phyloP scores from a whole-genome alignment of 2,113 vertebrate genomes.

The Tiliqua scincoides region DNA sequence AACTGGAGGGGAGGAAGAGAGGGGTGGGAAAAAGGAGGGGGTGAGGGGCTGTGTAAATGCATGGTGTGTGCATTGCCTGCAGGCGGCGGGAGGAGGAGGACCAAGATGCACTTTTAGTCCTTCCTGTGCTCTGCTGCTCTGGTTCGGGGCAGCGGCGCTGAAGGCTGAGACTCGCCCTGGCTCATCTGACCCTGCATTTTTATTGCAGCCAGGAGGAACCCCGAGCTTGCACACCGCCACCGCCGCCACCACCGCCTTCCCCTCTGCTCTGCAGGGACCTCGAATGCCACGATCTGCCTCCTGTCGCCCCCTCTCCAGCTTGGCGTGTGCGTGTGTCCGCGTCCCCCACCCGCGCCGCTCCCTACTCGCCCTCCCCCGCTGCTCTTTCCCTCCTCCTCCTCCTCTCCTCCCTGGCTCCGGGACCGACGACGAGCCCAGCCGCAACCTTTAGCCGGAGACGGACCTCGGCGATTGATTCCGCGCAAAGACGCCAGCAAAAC shows the following conservation, averaged over 20 bases:
- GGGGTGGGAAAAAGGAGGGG: constrained; percentile 13
- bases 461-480: constrained; percentile 80
- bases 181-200: constrained; percentile 91
- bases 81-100: constrained; percentile 64
- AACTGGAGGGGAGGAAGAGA: constrained; percentile 42
- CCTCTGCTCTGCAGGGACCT: constrained; percentile 77
- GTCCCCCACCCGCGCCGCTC: constrained; percentile 44
- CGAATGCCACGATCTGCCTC: constrained; percentile 77
- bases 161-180: constrained; percentile 79
- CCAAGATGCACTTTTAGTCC: constrained; percentile 78
- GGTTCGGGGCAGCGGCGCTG: constrained; percentile 71
- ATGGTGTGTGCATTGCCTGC: constrained; percentile 47
- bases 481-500: constrained; percentile 53
- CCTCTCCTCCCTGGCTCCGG: constrained; percentile 55
- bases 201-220: constrained; percentile 85
- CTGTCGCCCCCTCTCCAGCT: constrained; percentile 64
- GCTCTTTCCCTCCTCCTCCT: constrained; percentile 57
- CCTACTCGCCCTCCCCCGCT: constrained; percentile 45
- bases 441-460: constrained; percentile 87
- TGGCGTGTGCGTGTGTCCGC: constrained; percentile 11
- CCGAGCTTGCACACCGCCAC: constrained; percentile 76
- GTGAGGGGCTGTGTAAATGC: not conserved
- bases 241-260: constrained; percentile 54
- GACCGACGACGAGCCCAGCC: constrained; percentile 78
- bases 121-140: constrained; percentile 72